These are phyloP conservation scores for Ceratina japonica DNA, from an alignment of 1,140 invertebrate species.

Conservation along the genomic window DNA sequence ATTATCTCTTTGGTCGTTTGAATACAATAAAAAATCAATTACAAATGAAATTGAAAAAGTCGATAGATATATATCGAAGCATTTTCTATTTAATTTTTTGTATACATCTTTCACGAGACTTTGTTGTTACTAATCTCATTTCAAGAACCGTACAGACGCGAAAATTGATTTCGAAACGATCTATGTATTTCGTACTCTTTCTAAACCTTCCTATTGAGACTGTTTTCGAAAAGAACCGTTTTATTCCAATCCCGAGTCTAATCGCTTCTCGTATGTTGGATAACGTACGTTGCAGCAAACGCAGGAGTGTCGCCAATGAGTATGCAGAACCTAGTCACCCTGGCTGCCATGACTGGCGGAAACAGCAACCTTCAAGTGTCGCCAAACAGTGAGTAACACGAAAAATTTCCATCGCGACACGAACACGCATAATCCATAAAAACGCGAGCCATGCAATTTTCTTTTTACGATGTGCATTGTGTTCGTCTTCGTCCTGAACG, in stretches of 20 bases:
- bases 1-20: too few species aligned
- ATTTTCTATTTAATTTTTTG: too few species aligned
- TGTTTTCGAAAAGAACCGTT: too few species aligned
- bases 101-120: too few species aligned
- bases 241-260: background rate
- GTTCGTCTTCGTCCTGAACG: background rate
- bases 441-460: background rate
- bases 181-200: too few species aligned
- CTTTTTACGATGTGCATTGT: slow-evolving; percentile 5
- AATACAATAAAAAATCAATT: too few species aligned
- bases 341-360: slow-evolving; percentile 89
- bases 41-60: too few species aligned
- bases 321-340: slow-evolving; percentile 93
- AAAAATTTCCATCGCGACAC: slow-evolving; percentile 30
- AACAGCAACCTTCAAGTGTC: slow-evolving; percentile 80
- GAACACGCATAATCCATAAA: slow-evolving; percentile 1
- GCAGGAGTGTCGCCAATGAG: slow-evolving; percentile 88
- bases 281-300: slow-evolving; percentile 73
- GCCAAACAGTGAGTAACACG: slow-evolving; percentile 79
- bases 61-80: too few species aligned
- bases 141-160: too few species aligned
- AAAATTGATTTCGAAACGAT: too few species aligned
- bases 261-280: background rate
- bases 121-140: too few species aligned
- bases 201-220: too few species aligned